Conservation (phyloP, 2,113 vertebrate genomes). For the Mirza zaza region DNA sequence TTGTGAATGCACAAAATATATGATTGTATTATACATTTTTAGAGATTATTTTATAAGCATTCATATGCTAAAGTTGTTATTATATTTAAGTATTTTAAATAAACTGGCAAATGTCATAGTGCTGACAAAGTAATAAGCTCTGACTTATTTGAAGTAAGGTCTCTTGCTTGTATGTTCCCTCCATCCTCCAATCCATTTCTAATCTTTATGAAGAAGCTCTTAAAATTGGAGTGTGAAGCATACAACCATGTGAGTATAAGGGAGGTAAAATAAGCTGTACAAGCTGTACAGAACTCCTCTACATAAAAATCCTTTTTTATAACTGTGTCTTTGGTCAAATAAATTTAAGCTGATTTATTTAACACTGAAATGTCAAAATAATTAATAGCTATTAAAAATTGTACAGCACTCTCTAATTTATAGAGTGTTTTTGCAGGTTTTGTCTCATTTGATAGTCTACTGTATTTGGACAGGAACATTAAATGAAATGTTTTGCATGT, state of each 20-base stretch:
- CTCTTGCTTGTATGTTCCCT: background rate
- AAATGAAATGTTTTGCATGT: background rate
- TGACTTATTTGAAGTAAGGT: background rate
- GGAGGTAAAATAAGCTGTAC: background rate
- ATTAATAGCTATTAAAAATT: conserved; percentile 45
- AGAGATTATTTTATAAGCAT: background rate
- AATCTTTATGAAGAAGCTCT: conserved; percentile 27
- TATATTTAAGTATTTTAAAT: background rate
- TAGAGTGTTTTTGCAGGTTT: background rate
- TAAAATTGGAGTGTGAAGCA: background rate
- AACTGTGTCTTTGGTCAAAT: background rate
- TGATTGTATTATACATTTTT: background rate
- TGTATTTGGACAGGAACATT: background rate
- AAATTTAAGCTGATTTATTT: conserved; percentile 24
- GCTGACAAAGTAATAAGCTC: background rate
- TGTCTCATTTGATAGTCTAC: conserved; percentile 17
- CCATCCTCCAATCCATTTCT: background rate
- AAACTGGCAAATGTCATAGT: background rate
- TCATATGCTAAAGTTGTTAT: background rate
- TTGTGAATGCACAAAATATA: background rate
- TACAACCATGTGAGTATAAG: background rate
- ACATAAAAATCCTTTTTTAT: background rate
- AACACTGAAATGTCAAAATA: conserved; percentile 7
- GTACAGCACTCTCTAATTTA: background rate
- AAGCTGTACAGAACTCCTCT: background rate